Base-by-base conservation (phyloP, 2,797 vertebrate species). In the Thunnus albacares region DNA sequence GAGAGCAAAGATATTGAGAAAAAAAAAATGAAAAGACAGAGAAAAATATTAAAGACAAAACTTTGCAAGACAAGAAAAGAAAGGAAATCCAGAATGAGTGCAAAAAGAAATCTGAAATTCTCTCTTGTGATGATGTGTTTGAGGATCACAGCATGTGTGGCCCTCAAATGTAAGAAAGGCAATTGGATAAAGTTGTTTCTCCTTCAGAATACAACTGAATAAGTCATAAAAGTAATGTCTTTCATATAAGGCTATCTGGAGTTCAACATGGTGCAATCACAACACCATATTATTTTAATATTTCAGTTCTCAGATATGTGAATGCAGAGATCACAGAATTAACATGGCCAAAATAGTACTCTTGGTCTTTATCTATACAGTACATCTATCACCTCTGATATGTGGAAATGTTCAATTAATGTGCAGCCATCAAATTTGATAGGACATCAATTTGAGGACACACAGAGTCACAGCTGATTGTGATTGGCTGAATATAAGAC, bases 21-120 rank as follows among this genome's bases (percentile, higher is more conserved):
- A 33, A 59, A 12, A 33, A 59, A 74, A 58, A 77, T 77, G 68
- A 81, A 81, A 88, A 77, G 77, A 71, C 56, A 83, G 71, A 82
- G 18, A 52, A 35, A 69, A 33, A 65, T 70, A 87, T 73, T 70
- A 74, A 69, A 81, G 49, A n/a, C 20, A 56, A 71, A 69, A 70
- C 26, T 61, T 24, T 20, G 10, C 28, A 30, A 56, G 49, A 64
- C 43, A 63, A 33, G 63, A 70, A 30, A 77, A 57, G 14, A 30
- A n/a, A 22, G 67, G 64, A 74, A 77, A 82, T 75, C 38, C 45
- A 68, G 49, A 73, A 70, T 15, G 28, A 41, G 52, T 71, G 74
- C 53, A 73, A 70, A 71, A 75, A 15, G 28, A 76, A 8, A 80
- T 78, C 30, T 51, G 65, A 75, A 68, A 82, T 66, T 81, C 61